Evolutionary conservation across 53 echinoderm and acorn worm genomes (phyloP), one percentile per base, ranked within the genome.

Genomic region (Paracentrotus lividus): DNA sequence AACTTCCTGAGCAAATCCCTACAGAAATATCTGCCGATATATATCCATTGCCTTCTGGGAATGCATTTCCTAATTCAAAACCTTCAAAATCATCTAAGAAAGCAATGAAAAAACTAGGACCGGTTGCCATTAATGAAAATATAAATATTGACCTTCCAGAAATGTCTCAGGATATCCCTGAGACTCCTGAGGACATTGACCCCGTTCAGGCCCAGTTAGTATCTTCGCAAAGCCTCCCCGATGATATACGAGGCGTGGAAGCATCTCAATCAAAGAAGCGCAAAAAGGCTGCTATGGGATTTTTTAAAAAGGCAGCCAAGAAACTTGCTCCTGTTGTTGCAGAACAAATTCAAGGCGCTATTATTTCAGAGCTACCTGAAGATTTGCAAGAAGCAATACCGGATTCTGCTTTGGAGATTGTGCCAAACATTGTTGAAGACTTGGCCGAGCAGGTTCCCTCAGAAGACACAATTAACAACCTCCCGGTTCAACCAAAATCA

Each of bases 361-460:
- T 89, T 61, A 7, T 89, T 2, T 89, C 89, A 43, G 89, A 89
- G 26, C 20, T 89, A 23, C 57, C 89, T 21, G 89, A 89, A 2
- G 56, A 89, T 38, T 26, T 61, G 33, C 89, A 55, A 43, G 89
- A 64, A 13, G 64, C 60, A 20, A 59, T 89, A 24, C 64, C 89
- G 16, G 89, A 89, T 2, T 61, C 60, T 0, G 65, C 20, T 3
- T 61, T 61, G 26, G 64, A 65, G 21, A 58, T 61, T 1, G 12
- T 89, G 43, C 89, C 89, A 33, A 61, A 89, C 14, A 43, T 89
- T 23, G 89, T 58, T 16, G 44, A 89, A 61, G 64, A 61, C 5
- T 44, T 89, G 15, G 27, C 64, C 3, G 64, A 89, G 13, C 55
- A 89, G 21, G 61, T 40, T 44, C 60, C 65, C 16, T 43, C 42